These are phyloP conservation scores for Dunckerocampus dactyliophorus DNA, from an alignment of 2,113 vertebrate genomes.

Conservation along the genomic window DNA sequence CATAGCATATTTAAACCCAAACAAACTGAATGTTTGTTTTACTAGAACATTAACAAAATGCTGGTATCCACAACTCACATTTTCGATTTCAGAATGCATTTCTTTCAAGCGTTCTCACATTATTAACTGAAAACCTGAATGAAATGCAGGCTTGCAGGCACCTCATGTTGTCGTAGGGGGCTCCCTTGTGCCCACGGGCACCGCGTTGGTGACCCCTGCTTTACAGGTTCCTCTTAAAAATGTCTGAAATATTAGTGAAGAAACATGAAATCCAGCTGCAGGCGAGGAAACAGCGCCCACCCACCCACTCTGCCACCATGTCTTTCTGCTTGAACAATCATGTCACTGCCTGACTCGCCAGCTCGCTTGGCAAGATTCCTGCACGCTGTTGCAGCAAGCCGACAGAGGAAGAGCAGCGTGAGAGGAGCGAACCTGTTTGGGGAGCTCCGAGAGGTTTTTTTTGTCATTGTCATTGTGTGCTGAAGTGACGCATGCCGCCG, in stretches of 20 bases:
- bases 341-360: constrained; percentile 25
- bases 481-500: constrained; percentile 6
- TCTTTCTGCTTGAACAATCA: constrained; percentile 20
- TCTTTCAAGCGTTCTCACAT: too few species aligned
- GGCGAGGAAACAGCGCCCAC: background rate
- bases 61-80: too few species aligned
- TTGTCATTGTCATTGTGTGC: constrained; percentile 14
- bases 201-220: too few species aligned
- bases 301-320: background rate
- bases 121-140: too few species aligned
- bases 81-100: too few species aligned
- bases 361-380: constrained; percentile 69
- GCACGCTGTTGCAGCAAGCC: constrained; percentile 10
- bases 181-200: too few species aligned
- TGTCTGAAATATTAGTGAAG: background rate
- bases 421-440: constrained; percentile 56
- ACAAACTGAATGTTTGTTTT: too few species aligned
- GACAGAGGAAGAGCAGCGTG: background rate
- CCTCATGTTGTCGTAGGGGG: too few species aligned
- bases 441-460: constrained; percentile 16
- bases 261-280: background rate
- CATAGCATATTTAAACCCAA: too few species aligned
- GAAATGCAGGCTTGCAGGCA: too few species aligned
- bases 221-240: too few species aligned
- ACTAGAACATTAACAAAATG: too few species aligned